Conservation (phyloP, 1,140 invertebrate species). For the Euura saliciscinereae region DNA sequence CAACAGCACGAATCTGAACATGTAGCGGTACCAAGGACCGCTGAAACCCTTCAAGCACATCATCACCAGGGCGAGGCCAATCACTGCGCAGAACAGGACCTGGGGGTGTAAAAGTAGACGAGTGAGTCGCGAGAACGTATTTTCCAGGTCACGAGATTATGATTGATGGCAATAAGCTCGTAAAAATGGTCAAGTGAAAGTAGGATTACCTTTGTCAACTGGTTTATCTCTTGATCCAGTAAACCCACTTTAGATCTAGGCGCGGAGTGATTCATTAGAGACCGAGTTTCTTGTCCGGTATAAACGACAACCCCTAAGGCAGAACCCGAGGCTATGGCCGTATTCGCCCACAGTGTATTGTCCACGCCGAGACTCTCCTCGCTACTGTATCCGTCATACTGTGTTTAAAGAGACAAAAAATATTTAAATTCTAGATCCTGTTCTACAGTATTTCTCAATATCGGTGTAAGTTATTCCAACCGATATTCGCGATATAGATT, state of each 20-base stretch:
- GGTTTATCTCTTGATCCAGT: constrained; percentile 95
- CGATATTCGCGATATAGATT: too few relatives aligned
- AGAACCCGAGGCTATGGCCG: constrained; percentile 96
- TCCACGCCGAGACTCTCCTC: constrained; percentile 91
- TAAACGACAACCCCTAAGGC: constrained; percentile 96
- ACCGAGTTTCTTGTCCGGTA: constrained; percentile 94
- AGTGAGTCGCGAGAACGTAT: constrained; percentile 4
- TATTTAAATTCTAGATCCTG: too few relatives aligned
- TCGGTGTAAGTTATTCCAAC: too few relatives aligned
- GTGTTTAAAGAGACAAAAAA: neutral
- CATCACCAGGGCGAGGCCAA: constrained; percentile 92
- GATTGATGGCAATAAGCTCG: constrained; percentile 20
- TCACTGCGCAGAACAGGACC: constrained; percentile 91
- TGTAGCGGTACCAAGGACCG: constrained; percentile 96
- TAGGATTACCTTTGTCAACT: constrained; percentile 81
- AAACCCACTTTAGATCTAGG: constrained; percentile 95
- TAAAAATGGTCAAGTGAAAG: neutral
- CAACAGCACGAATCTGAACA: constrained; percentile 95
- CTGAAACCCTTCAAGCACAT: constrained; percentile 94
- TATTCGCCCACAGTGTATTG: constrained; percentile 98
- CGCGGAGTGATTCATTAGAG: constrained; percentile 97
- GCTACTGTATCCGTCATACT: constrained; percentile 68
- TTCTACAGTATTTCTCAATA: too few relatives aligned
- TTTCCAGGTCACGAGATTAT: constrained; percentile 7
- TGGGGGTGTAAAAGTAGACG: constrained; percentile 39